Conservation (phyloP, 23 tunicate genomes). For the Halocynthia roretzi region DNA sequence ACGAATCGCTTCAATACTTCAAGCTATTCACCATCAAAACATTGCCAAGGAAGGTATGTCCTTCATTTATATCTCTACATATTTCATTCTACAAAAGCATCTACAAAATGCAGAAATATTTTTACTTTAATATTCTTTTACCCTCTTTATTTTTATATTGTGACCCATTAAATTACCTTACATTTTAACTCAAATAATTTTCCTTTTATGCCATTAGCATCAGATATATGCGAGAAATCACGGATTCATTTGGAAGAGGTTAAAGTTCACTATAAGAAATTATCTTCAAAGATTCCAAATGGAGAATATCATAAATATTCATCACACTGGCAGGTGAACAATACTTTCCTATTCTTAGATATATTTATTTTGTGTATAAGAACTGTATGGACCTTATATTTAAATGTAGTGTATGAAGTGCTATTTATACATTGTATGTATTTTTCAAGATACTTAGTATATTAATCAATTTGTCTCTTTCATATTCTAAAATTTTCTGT, state of each 20-base stretch:
- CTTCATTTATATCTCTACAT: background rate
- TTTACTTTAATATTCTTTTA: too few relatives aligned
- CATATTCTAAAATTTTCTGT: too few relatives aligned
- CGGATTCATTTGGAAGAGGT: background rate
- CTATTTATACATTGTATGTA: too few relatives aligned
- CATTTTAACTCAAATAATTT: background rate
- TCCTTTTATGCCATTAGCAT: background rate
- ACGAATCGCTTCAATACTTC: slow-evolving; percentile 25
- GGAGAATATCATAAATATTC: slow-evolving; percentile 21
- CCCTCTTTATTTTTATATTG: too few relatives aligned
- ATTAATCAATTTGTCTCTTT: too few relatives aligned
- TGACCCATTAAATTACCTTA: too few relatives aligned
- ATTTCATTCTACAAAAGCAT: background rate
- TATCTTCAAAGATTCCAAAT: slow-evolving; percentile 11
- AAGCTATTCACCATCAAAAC: slow-evolving; percentile 30
- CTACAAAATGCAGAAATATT: background rate
- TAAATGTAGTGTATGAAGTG: too few relatives aligned
- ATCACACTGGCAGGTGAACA: slow-evolving; percentile 19
- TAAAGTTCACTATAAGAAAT: background rate
- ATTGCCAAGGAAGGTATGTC: slow-evolving; percentile 7
- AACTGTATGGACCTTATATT: too few relatives aligned
- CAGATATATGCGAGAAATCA: background rate
- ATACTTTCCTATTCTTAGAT: background rate
- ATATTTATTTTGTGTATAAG: too few relatives aligned
- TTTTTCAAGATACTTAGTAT: too few relatives aligned